Base-by-base conservation (phyloP, 2,113 vertebrate species). In the Mesitornis unicolor region DNA sequence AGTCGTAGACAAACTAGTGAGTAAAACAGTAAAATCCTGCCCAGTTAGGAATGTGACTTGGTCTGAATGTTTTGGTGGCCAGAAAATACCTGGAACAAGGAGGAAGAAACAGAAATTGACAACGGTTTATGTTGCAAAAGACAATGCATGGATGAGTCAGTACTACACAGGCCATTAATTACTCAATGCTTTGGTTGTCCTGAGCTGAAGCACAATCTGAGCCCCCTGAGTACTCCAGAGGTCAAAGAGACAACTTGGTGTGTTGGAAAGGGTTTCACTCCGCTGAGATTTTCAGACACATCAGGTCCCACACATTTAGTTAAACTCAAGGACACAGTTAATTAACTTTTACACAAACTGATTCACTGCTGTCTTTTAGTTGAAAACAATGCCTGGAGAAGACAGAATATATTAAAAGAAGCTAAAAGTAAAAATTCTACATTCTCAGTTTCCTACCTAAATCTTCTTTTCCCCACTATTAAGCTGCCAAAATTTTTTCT, bases 391-490 rank as follows among this genome's bases (percentile, higher is more conserved):
- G 10, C 7, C 17, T 13, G 28, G 24, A 53, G 4, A 73, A 76
- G 3, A 53, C 21, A 61, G 2, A 60, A 36, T 8, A 8, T 54
- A 35, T 50, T 71, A 1, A 14, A 73, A 67, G 25, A 61, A 78
- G 7, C 16, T n/a, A 48, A 48, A 86, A 73, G 69, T 36, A 6
- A 68, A 63, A 56, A 87, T 36, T 6, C 7, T 47, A 4, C 11
- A 13, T 64, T 54, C 25, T 84, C 45, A 43, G 54, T 17, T 64
- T 69, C n/a, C 36, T 47, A 22, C 25, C 21, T 40, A 36, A 38
- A 35, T 38, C 3, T 21, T 51, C 48, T 18, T 33, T 2, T 1
- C 13, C 18, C 8, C 18, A 2, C 1, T n/a, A 45, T 63, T 71
- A n/a, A 42, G 14, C 9, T 84, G 13, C 25, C 11, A 35, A 64